Evolutionary conservation across 2,113 vertebrate genomes (phyloP), one percentile per base, ranked within the genome.

Genomic region (Elaphurus davidianus): DNA sequence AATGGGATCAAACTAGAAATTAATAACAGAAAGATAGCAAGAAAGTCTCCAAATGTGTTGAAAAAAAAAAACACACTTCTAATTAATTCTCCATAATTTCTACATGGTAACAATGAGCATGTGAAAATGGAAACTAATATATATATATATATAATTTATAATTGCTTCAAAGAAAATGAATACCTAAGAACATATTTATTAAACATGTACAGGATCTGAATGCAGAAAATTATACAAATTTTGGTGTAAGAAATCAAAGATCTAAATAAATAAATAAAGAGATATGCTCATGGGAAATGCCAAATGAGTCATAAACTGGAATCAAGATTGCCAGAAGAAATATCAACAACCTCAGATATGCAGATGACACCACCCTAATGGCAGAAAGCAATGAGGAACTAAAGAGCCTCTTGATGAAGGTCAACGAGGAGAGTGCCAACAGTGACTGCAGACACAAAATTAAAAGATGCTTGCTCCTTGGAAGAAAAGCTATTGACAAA

Each of bases 141-240:
- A 85, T 16, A n/a, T 83, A 85, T n/a, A 90, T 62, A 12, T 90
- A 64, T 36, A 6, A 78, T 93, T 62, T 76, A 85, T 54, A 40
- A 55, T 90, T 55, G 23, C 45, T 93, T 96, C 15, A 78, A 93
- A 93, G n/a, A 85, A 85, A 96, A 79, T 85, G 25, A 67, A 78
- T 90, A 57, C 25, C 47, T 83, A 93, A 28, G 43, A 93, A 82
- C 71, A 83, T 6, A 92, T 57, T 91, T 88, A 60, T n/a, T 64
- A 87, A 96, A 92, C 9, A 55, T 47, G 25, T 45, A 55, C 62
- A 90, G 16, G 13, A 25, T 84, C 6, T 50, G n/a, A 83, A 89
- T n/a, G 62, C 62, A 67, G 62, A 67, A 90, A 64, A 89, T n/a
- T 47, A 76, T 62, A 45, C 40, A 76, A 40, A 55, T 57, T 90